Evolutionary conservation across 2,113 vertebrate species (phyloP), one percentile per base, ranked within the genome.

Genomic region (Phycodurus eques): DNA sequence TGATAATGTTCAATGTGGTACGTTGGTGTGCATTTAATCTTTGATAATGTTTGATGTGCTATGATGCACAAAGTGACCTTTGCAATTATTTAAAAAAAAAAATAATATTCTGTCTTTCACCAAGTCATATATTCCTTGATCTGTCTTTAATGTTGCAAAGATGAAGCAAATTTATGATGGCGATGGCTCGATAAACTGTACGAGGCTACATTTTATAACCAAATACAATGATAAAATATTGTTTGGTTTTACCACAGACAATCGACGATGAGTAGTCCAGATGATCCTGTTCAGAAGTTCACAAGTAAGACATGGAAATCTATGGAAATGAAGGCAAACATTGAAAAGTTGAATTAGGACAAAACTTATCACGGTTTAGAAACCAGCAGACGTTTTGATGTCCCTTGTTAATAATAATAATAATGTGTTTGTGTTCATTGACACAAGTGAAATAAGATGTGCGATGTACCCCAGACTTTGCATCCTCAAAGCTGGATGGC

Each of bases 231-330:
- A 4, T 9, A 1, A 10, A 47, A 66, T 27, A 10, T 47, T 31
- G 59, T 72, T 57, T 53, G 63, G 19, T 83, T 89, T 89, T 77
- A 93, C 89, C 84, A 79, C 73, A 78, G 64, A 81, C 60, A 63
- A 72, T 76, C 66, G 77, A 71, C 14, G 68, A 74, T 68, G 77
- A 67, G 73, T 73, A 75, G 75, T 83, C 78, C 78, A 65, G 76
- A 74, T 79, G 71, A 82, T 88, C 73, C 75, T 49, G 71, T 82
- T 70, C 63, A 60, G 77, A 79, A 20, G 57, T 71, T 89, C 79
- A 85, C 80, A 89, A 75, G 69, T 72, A 76, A 86, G 81, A 89
- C 89, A 91, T 91, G 82, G 83, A 90, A 90, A 85, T 91, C 92
- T 93, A 89, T 68, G 76, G 56, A 62, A 83, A 78, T 72, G 0